Base-by-base conservation (phyloP, 2,113 vertebrate species). In the Athene cunicularia region DNA sequence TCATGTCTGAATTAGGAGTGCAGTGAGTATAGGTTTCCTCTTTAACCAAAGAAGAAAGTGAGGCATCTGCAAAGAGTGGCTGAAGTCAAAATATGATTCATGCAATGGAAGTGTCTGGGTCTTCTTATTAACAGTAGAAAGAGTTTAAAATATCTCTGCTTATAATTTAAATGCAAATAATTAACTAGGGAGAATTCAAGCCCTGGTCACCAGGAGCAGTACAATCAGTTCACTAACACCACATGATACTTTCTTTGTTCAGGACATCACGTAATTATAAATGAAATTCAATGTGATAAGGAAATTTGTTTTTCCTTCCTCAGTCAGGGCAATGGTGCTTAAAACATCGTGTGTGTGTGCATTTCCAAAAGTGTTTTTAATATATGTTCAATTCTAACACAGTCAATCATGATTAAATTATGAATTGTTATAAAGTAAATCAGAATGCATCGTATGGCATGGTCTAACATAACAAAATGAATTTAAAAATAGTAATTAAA, bases 51-150 rank as follows among this genome's bases (percentile, higher is more conserved):
- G 26, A 68, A 39, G 33, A 66, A 49, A 88, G 35, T 21, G 13
- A 58, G 9, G 8, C 35, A 74, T 35, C 59, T 59, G 21, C 41
- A 67, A 79, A 82, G 52, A 92, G n/a, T 89, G 72, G 84, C 41
- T 67, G 76, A 75, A 95, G 68, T 94, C 20, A 95, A 91, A 91
- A 79, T 75, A 63, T 55, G 32, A 86, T 89, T 94, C 64, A 30
- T 59, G 18, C n/a, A 19, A 19, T 19, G 41, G 73, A 81, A 23
- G n/a, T 83, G 45, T 86, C 76, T 79, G 56, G 1, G 64, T 92
- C 27, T 70, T 87, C 84, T 90, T 76, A 83, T 96, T 94, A 92
- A 14, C 67, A 76, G 58, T 52, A 86, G 68, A 72, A 81, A 28
- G 63, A 70, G 50, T 86, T 90, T 80, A 33, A 92, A 95, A 79